Evolutionary conservation across 2,888 invertebrate species (phyloP), one percentile per base, ranked within the genome.

Genomic region (Argyresthia albistria): DNA sequence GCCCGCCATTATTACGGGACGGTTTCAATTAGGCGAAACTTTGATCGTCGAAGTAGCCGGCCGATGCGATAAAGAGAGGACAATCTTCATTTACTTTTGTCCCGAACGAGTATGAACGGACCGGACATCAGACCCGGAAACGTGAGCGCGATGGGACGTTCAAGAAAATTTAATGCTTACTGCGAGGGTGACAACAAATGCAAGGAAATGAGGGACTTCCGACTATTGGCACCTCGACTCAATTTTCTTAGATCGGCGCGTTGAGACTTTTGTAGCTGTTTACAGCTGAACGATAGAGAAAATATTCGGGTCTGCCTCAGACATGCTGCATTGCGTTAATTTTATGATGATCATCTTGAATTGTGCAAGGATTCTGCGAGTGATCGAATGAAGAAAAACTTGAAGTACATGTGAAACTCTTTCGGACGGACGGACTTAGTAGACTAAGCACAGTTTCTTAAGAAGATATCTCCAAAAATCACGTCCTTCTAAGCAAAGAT

Each of bases 171-270:
- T 80, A 78, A 78, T 77, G 76, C 72, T 66, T 69, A 70, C 67
- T 68, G 67, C 60, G 65, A 68, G 63, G 65, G 60, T 68, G 72
- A 69, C 79, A 76, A 80, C 80, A 81, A 81, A 78, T 79, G 74
- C 67, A 73, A 72, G 82, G 81, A 83, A 82, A 83, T 82, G 80
- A 81, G 80, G 78, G 69, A 73, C 80, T 80, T 82, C 82, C 82
- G 69, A 65, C 72, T 70, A 80, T 80, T 68, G 76, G 73, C 77
- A 77, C 79, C 73, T 76, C 70, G 69, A 78, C 78, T 72, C 77
- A 75, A 81, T 80, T 80, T 75, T 63, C 77, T 78, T 76, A 71
- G 76, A 69, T 35, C 53, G n/a, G n/a, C n/a, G n/a, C n/a, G n/a
- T n/a, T 25, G 47, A 50, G 56, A 62, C 60, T 69, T 69, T 65